A percentile compares a stretch with the other conserved stretches of the same genome.
phyloP scores from a whole-genome alignment of 2,113 vertebrate genomes.

The Gymnarchus niloticus region DNA sequence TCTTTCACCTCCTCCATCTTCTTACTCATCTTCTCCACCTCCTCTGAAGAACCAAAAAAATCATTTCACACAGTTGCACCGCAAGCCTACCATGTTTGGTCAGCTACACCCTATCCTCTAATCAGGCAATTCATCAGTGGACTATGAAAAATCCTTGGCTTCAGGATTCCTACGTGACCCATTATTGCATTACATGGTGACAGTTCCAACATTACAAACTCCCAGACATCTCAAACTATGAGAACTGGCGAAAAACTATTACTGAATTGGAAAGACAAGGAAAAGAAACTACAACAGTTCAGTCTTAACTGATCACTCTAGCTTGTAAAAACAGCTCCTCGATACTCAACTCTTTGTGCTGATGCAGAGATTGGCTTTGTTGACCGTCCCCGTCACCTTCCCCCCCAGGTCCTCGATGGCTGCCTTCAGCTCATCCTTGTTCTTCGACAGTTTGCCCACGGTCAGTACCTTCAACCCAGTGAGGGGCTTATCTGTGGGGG shows the following conservation, averaged over 20 bases:
- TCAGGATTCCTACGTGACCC: not conserved
- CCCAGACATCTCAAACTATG: not conserved
- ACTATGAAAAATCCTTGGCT: too few species aligned
- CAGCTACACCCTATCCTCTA: not conserved
- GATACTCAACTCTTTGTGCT: constrained; percentile 76
- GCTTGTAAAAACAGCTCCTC: not conserved
- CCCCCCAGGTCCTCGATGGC: constrained; percentile 81
- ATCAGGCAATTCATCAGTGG: not conserved
- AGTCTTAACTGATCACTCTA: not conserved
- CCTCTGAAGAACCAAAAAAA: constrained; percentile 64
- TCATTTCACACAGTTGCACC: not conserved
- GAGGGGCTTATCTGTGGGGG: constrained; percentile 75
- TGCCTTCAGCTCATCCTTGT: constrained; percentile 84
- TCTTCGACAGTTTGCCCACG: constrained; percentile 82
- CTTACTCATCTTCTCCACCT: constrained; percentile 91
- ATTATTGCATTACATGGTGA: not conserved
- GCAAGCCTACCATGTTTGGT: not conserved
- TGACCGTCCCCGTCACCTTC: constrained; percentile 72
- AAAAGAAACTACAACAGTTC: too few species aligned
- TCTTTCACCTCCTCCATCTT: constrained; percentile 92
- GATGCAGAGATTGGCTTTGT: constrained; percentile 82
- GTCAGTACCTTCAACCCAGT: constrained; percentile 79
- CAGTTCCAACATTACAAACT: not conserved
- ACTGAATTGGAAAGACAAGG: not conserved
- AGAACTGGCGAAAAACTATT: not conserved